These are phyloP conservation scores for Anthopleura xanthogrammica DNA, from an alignment of 92 coral and sea anemone genomes.

Conservation along the genomic window DNA sequence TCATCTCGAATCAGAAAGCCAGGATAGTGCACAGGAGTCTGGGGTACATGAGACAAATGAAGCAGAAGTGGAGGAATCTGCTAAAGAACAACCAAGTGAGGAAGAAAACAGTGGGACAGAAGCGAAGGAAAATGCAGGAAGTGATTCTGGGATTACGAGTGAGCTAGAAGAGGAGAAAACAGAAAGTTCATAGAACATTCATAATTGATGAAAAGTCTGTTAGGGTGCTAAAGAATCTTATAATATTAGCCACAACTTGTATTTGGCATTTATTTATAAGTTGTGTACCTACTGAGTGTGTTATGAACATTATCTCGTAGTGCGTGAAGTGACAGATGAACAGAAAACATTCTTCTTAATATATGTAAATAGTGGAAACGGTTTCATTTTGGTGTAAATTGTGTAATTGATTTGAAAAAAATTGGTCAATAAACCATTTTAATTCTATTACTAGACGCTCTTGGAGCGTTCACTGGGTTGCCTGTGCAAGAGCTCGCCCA, in stretches of 20 bases:
- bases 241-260: background rate
- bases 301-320: too few species aligned
- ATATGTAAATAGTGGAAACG: background rate
- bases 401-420: background rate
- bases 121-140: constrained; percentile 29
- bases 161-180: constrained; percentile 35
- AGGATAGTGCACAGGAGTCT: constrained; percentile 46
- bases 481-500: too few species aligned
- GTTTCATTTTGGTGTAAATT: background rate
- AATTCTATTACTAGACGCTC: too few species aligned
- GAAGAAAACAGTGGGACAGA: constrained; percentile 23
- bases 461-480: too few species aligned
- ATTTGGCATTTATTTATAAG: too few species aligned
- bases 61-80: constrained; percentile 24
- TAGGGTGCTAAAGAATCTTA: too few species aligned
- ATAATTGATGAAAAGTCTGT: background rate
- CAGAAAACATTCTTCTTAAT: background rate
- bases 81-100: background rate
- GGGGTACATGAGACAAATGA: constrained; percentile 36
- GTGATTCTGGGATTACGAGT: constrained; percentile 48
- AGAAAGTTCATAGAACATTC: constrained; percentile 15
- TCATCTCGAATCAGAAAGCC: constrained; percentile 23
- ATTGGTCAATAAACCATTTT: background rate
- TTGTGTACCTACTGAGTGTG: too few species aligned
- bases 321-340: too few species aligned